phyloP scores from a whole-genome alignment of 2,113 vertebrate genomes.

The Ondatra zibethicus region DNA sequence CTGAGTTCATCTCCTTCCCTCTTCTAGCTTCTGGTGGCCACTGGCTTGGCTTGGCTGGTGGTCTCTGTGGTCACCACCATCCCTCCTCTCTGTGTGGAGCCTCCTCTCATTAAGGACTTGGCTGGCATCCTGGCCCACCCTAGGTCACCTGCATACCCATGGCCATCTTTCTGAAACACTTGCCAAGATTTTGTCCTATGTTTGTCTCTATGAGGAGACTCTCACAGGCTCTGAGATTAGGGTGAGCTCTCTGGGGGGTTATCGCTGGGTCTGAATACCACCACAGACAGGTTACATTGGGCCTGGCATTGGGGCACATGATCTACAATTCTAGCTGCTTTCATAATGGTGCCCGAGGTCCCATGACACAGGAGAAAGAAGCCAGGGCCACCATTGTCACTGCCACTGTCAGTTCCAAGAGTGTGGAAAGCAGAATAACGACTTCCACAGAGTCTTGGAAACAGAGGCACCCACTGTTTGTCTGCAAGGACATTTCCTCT shows the following conservation, averaged over 20 bases:
- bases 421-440: neutral
- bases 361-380: neutral
- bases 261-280: neutral
- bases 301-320: accelerated
- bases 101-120: neutral
- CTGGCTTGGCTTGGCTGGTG: neutral
- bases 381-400: accelerated
- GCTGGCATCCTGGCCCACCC: neutral
- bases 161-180: neutral
- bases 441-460: neutral
- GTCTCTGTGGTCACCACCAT: neutral
- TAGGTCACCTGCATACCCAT: neutral
- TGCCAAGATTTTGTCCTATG: neutral
- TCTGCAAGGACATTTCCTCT: neutral
- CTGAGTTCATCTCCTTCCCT: neutral
- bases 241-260: neutral
- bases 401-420: accelerated
- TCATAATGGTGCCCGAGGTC: neutral
- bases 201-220: neutral
- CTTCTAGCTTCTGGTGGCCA: neutral
- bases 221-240: neutral
- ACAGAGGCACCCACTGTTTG: neutral
- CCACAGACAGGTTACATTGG: neutral
- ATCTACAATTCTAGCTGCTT: accelerated
- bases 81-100: neutral